phyloP scores from a whole-genome alignment of 2,113 vertebrate species.

The Chionodraco myersi region DNA sequence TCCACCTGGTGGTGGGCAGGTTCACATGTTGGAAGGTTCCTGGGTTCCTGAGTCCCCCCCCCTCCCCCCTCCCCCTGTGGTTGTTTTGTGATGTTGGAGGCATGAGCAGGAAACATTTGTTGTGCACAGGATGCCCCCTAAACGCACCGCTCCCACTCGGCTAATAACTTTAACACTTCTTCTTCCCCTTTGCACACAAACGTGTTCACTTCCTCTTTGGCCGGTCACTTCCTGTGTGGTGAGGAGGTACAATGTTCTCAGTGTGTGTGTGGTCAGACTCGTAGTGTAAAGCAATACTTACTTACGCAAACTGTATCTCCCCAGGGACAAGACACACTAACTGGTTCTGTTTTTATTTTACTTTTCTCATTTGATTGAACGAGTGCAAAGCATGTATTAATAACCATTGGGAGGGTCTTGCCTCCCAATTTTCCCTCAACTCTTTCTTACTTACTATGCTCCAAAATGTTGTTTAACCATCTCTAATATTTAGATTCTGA shows the following conservation, averaged over 20 bases:
- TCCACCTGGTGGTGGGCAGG: slow-evolving; percentile 56
- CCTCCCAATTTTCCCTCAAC: too few relatives aligned
- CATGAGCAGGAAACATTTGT: slow-evolving; percentile 77
- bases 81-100: slow-evolving; percentile 54
- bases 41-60: neutral
- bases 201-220: slow-evolving; percentile 65
- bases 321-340: neutral
- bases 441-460: too few relatives aligned
- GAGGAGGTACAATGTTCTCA: neutral
- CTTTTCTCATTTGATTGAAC: neutral
- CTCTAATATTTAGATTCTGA: too few relatives aligned
- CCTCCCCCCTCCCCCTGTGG: neutral
- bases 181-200: slow-evolving; percentile 70
- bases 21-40: slow-evolving; percentile 35
- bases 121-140: slow-evolving; percentile 75
- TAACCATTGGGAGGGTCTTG: too few relatives aligned
- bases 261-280: slow-evolving; percentile 3
- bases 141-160: slow-evolving; percentile 69
- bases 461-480: too few relatives aligned
- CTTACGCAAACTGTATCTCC: slow-evolving; percentile 15
- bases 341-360: neutral
- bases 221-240: slow-evolving; percentile 65
- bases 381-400: neutral
- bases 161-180: slow-evolving; percentile 85
- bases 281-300: too few relatives aligned